Conservation (phyloP, 2,888 invertebrate genomes). For the Tromatobia lineatoria region DNA sequence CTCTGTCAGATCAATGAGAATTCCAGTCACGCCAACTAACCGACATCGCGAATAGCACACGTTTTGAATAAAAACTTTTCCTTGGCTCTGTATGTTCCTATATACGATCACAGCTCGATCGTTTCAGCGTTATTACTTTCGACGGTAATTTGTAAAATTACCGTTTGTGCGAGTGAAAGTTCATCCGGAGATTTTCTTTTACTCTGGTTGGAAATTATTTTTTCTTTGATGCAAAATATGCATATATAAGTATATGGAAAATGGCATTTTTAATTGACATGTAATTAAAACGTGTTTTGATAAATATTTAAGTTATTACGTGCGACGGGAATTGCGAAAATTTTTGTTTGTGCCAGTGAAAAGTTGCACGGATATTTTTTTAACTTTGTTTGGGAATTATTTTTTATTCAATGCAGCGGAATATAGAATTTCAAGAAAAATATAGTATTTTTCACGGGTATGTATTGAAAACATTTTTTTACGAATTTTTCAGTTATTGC, state of each 20-base stretch:
- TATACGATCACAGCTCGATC: conserved; percentile 15
- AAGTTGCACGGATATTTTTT: no score
- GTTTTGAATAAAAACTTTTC: conserved; percentile 54
- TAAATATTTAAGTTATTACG: background rate
- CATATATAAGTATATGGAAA: no score
- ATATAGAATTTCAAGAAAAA: no score
- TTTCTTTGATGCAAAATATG: background rate
- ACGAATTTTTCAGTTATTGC: background rate
- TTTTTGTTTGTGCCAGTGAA: no score
- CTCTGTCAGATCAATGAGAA: conserved; percentile 57
- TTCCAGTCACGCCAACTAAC: conserved; percentile 63
- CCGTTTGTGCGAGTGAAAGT: conserved; percentile 2
- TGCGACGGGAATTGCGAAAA: background rate
- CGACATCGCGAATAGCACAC: conserved; percentile 40
- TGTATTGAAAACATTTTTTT: no score
- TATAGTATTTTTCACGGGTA: no score
- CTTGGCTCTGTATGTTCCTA: conserved; percentile 5
- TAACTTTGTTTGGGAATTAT: no score
- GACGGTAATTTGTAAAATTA: conserved; percentile 5
- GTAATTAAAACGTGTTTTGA: no score
- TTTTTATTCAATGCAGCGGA: no score
- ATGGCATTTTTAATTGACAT: no score
- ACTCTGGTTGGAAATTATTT: background rate
- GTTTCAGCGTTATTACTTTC: conserved; percentile 21
- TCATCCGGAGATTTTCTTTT: background rate